Percentiles rank a stretch among this genome's conserved stretches.
Conservation (phyloP, 1,140 invertebrate species). For the Sminthurides bifidus region DNA sequence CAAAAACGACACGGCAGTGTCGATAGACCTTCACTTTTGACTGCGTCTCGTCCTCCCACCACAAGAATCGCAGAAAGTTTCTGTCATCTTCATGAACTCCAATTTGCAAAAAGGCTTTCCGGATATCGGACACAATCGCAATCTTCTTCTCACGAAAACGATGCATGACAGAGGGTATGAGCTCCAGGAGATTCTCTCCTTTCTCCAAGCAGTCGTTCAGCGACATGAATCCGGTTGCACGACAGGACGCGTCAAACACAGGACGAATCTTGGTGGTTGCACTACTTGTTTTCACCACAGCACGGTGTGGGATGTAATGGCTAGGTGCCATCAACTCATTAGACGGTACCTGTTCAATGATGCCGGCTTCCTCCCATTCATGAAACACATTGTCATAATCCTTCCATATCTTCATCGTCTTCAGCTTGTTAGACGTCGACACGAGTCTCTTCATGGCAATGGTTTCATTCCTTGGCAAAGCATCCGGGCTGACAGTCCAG, state of each 20-base stretch:
- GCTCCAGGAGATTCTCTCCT: conserved; percentile 38
- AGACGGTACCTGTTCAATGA: no score
- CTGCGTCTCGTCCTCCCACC: conserved; percentile 20
- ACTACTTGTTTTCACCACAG: conserved; percentile 25
- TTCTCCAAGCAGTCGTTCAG: conserved; percentile 38
- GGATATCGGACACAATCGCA: conserved; percentile 37
- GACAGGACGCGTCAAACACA: conserved; percentile 32
- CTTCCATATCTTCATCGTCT: no score
- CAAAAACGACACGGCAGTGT: conserved; percentile 31
- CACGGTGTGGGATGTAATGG: conserved; percentile 31
- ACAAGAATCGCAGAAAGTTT: conserved; percentile 32
- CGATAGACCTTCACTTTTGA: conserved; percentile 1
- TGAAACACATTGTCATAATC: no score
- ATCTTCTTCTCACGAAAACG: conserved; percentile 35
- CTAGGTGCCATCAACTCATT: no score
- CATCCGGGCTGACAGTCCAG: no score
- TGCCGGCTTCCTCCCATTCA: no score
- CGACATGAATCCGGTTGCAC: conserved; percentile 31
- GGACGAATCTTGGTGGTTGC: conserved; percentile 24
- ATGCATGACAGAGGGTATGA: conserved; percentile 35
- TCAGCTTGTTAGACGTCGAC: no score
- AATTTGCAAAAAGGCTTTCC: conserved; percentile 39
- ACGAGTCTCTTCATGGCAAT: no score
- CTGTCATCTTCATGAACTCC: conserved; percentile 30
- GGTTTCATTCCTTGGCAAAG: no score